These are phyloP conservation scores for Drosophila bocqueti DNA, from an alignment of 1,140 invertebrate genomes.

Conservation along the genomic window DNA sequence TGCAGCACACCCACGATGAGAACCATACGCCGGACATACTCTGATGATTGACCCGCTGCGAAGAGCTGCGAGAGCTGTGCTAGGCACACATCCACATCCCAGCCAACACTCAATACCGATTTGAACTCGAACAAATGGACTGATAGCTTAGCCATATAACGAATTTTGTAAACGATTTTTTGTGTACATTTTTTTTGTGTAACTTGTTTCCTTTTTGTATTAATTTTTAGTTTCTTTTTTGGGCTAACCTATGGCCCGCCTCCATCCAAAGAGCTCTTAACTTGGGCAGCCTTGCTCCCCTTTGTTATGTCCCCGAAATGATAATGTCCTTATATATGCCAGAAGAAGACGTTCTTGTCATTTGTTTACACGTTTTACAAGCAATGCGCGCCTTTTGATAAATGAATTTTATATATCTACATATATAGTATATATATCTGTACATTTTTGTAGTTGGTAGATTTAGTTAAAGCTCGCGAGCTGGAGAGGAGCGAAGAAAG, in stretches of 20 bases:
- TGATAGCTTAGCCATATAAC: constrained; percentile 83
- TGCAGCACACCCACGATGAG: constrained; percentile 84
- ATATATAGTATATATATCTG: constrained; percentile 58
- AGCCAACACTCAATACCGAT: constrained; percentile 61
- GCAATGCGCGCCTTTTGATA: constrained; percentile 62
- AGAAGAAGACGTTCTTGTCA: constrained; percentile 41
- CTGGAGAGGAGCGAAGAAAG: constrained; percentile 3
- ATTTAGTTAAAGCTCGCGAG: constrained; percentile 65
- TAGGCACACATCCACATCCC: constrained; percentile 54
- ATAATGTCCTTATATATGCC: constrained; percentile 63
- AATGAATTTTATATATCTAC: constrained; percentile 46
- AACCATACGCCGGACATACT: constrained; percentile 82
- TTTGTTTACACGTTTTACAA: constrained; percentile 61
- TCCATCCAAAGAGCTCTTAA: constrained; percentile 69
- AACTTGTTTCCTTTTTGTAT: constrained; percentile 41
- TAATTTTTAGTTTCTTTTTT: constrained; percentile 35
- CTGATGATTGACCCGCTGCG: constrained; percentile 71
- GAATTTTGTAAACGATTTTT: constrained; percentile 60
- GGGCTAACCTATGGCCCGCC: constrained; percentile 11
- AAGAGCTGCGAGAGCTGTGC: constrained; percentile 58
- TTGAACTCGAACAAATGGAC: constrained; percentile 79
- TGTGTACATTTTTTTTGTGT: constrained; percentile 44
- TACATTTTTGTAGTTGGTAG: constrained; percentile 79
- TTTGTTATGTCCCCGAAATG: constrained; percentile 47
- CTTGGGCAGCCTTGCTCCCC: constrained; percentile 56